These are phyloP conservation scores for Bombus sylvicola DNA, from an alignment of 1,140 invertebrate genomes.

Conservation along the genomic window DNA sequence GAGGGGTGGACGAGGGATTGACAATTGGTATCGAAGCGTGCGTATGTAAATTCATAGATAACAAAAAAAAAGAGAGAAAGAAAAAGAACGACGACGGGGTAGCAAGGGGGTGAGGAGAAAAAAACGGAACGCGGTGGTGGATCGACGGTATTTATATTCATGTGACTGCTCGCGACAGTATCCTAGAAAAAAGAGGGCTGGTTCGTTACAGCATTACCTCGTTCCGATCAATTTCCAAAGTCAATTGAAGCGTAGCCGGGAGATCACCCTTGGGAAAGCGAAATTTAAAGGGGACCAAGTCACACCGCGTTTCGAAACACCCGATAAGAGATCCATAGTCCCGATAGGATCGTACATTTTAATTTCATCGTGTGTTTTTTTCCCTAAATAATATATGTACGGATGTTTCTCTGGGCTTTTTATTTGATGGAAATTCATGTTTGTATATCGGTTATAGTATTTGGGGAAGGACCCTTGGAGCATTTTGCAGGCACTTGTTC, in stretches of 20 bases:
- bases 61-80: not conserved
- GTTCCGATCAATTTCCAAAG: slow-evolving; percentile 61
- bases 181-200: slow-evolving; percentile 21
- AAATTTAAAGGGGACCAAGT: slow-evolving; percentile 47
- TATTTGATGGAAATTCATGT: not conserved
- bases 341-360: slow-evolving; percentile 21
- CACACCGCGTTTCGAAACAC: slow-evolving; percentile 32
- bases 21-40: not conserved
- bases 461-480: not conserved
- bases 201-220: slow-evolving; percentile 58
- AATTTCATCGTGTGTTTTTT: not conserved
- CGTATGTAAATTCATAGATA: slow-evolving; percentile 30
- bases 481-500: not conserved
- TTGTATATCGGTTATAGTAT: not conserved
- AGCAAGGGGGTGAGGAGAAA: not conserved
- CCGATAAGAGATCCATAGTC: not conserved
- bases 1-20: not conserved
- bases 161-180: slow-evolving; percentile 50
- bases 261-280: slow-evolving; percentile 49
- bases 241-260: slow-evolving; percentile 51
- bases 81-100: not conserved
- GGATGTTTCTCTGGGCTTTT: not conserved
- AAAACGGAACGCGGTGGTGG: not conserved
- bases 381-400: not conserved
- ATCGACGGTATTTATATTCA: slow-evolving; percentile 53